Conservation (phyloP, 1,140 invertebrate genomes). For the Lucilia sericata region DNA sequence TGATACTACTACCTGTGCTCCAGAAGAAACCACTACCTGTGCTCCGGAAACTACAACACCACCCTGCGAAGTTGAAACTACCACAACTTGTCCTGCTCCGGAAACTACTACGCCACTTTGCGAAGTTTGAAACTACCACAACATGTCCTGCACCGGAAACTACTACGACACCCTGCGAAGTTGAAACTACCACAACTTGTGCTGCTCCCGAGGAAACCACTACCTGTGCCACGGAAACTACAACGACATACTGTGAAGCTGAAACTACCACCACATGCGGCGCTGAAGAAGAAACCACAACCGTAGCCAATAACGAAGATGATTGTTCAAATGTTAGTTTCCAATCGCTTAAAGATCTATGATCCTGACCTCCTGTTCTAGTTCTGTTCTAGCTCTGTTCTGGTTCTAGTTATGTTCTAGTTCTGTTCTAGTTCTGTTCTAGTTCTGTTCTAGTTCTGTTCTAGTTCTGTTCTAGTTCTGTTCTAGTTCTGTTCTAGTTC, state of each 20-base stretch:
- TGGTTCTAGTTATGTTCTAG: no score
- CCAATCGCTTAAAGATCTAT: not conserved
- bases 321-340: constrained; percentile 8
- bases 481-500: no score
- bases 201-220: not conserved
- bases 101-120: no score
- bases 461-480: no score
- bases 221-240: not conserved
- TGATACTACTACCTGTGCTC: constrained; percentile 21
- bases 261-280: not conserved
- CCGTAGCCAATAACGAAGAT: not conserved
- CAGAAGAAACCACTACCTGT: constrained; percentile 29
- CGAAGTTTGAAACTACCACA: no score
- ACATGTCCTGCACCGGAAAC: no score
- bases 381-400: no score
- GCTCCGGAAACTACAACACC: not conserved
- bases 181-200: no score
- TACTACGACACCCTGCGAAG: not conserved
- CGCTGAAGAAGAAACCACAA: not conserved
- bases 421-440: no score
- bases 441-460: no score
- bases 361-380: no score
- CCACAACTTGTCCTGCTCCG: not conserved
- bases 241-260: not conserved
- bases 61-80: not conserved